phyloP scores from a whole-genome alignment of 2,888 invertebrate species.

The Tetragnatha montana region DNA sequence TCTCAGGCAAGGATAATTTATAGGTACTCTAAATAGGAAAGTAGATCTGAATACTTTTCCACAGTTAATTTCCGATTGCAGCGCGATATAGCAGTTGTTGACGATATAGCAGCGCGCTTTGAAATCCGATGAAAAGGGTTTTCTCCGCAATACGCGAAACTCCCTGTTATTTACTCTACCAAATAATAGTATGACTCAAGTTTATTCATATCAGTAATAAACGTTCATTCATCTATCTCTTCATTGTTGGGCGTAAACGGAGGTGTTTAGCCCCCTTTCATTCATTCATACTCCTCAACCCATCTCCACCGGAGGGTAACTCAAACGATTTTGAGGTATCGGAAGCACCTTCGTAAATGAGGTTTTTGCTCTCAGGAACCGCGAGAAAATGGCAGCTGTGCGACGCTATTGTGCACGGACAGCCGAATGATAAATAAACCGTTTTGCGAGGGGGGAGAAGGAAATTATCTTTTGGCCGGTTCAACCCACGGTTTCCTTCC shows the following conservation, averaged over 20 bases:
- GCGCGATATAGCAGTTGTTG: no score
- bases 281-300: not conserved
- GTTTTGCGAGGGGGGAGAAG: conserved; percentile 37
- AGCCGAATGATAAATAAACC: conserved; percentile 18
- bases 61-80: no score
- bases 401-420: conserved; percentile 30
- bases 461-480: conserved; percentile 46
- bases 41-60: no score
- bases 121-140: no score
- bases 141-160: no score
- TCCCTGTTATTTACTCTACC: no score
- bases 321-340: conserved; percentile 8
- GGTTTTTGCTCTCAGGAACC: conserved; percentile 38
- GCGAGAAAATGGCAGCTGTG: conserved; percentile 42
- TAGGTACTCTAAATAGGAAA: no score
- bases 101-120: no score
- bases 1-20: no score
- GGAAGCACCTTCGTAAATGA: conserved; percentile 42
- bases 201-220: no score
- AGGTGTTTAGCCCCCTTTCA: not conserved
- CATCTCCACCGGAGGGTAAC: not conserved
- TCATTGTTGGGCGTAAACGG: not conserved
- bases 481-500: conserved; percentile 3
- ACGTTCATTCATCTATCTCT: conserved; percentile 1
- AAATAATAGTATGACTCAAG: no score